phyloP scores from a whole-genome alignment of 1,140 invertebrate species.

The Cyphomyrmex costatus region DNA sequence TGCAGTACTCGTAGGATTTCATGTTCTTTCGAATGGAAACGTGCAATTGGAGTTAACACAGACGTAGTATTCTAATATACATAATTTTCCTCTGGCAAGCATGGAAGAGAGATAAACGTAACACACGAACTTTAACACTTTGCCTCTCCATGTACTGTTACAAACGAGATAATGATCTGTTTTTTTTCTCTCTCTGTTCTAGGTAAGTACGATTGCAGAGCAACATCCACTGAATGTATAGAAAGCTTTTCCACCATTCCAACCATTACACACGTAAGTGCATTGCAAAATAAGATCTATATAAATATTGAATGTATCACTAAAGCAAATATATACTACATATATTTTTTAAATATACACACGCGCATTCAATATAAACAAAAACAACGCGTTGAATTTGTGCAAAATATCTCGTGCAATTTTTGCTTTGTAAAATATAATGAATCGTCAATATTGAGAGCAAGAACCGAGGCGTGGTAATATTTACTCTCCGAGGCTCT shows the following conservation, averaged over 20 bases:
- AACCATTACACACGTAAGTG: slow-evolving; percentile 50
- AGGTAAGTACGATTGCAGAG: slow-evolving; percentile 75
- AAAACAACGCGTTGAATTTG: background rate
- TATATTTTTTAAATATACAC: background rate
- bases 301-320: background rate
- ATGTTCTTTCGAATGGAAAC: background rate
- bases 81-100: slow-evolving; percentile 59
- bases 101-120: slow-evolving; percentile 24
- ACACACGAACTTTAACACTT: slow-evolving; percentile 68
- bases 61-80: background rate
- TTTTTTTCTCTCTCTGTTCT: slow-evolving; percentile 72
- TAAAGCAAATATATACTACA: background rate
- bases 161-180: slow-evolving; percentile 66
- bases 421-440: background rate
- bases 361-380: background rate
- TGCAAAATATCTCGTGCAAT: background rate
- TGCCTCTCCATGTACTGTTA: slow-evolving; percentile 40
- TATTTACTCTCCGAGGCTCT: slow-evolving; percentile 9
- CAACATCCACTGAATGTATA: background rate
- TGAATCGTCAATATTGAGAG: background rate
- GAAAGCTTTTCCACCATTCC: slow-evolving; percentile 2
- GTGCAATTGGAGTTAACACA: slow-evolving; percentile 6
- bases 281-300: slow-evolving; percentile 23
- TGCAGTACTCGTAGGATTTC: background rate
- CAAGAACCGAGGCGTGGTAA: background rate